A percentile compares a stretch with the other conserved stretches of the same genome.
Conservation (phyloP, 1,140 invertebrate species). For the Drosophila sproati region DNA sequence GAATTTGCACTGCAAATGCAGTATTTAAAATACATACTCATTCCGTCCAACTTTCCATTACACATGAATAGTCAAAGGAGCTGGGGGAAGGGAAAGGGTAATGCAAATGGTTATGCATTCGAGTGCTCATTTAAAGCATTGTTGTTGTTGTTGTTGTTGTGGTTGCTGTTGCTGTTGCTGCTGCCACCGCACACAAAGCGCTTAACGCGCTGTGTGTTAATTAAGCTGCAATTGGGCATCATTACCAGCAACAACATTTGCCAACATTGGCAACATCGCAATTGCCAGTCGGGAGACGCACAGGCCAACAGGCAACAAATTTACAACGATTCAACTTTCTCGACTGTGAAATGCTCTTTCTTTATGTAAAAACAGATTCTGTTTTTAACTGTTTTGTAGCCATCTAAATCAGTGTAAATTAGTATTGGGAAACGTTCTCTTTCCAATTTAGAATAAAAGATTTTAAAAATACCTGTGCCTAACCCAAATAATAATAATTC, state of each 20-base stretch:
- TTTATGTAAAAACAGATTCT: background rate
- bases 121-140: background rate
- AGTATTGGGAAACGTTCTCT: too few relatives aligned
- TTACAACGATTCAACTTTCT: background rate
- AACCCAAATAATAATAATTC: too few relatives aligned
- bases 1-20: conserved; percentile 23
- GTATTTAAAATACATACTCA: conserved; percentile 43
- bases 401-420: too few relatives aligned
- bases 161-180: conserved; percentile 5
- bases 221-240: conserved; percentile 78
- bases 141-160: background rate
- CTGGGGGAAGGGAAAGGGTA: background rate
- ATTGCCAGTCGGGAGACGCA: conserved; percentile 23
- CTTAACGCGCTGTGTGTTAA: conserved; percentile 77
- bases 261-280: conserved; percentile 52
- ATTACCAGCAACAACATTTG: conserved; percentile 78
- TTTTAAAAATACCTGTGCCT: too few relatives aligned
- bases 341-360: conserved; percentile 4
- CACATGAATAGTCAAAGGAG: conserved; percentile 67
- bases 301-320: background rate
- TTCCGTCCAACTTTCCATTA: conserved; percentile 55
- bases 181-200: conserved; percentile 62
- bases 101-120: background rate
- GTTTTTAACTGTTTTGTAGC: too few relatives aligned
- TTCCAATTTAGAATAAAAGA: too few relatives aligned